A percentile compares a stretch with the other conserved stretches of the same genome.
Conservation (phyloP, 2,113 vertebrate species). For the Heteronetta atricapilla region DNA sequence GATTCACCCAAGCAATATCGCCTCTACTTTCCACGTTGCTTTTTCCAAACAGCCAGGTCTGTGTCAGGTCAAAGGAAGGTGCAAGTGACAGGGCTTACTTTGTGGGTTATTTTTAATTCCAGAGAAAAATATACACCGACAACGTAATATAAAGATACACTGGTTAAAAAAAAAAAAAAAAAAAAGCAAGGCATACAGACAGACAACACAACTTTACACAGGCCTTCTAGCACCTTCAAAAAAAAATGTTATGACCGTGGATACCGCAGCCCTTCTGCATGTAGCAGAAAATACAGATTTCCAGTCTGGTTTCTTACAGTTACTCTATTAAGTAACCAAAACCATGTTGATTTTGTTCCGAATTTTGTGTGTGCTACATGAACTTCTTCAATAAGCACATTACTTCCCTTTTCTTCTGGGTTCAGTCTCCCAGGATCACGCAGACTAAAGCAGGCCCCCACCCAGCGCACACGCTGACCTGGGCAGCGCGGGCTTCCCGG, state of each 20-base stretch:
- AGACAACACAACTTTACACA: neutral
- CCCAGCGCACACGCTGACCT: neutral
- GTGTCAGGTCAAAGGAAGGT: neutral
- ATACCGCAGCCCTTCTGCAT: neutral
- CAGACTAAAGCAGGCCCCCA: neutral
- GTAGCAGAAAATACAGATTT: neutral
- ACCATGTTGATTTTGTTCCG: neutral
- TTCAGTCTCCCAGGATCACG: neutral
- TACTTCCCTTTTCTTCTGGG: neutral
- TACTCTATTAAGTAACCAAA: neutral
- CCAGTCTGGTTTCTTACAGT: neutral
- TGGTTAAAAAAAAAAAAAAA: neutral
- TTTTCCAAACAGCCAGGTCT: neutral
- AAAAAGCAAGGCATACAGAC: neutral
- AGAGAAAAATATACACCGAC: neutral
- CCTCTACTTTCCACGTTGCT: neutral
- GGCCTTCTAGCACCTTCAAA: neutral
- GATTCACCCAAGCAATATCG: neutral
- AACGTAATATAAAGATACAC: neutral
- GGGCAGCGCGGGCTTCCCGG: accelerated
- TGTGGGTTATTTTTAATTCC: neutral
- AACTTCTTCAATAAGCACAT: neutral
- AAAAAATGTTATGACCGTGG: neutral
- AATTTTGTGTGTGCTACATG: neutral
- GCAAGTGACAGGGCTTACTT: neutral